Evolutionary conservation across 2,888 invertebrate genomes (phyloP), one percentile per base, ranked within the genome.

Genomic region (Geotrupes spiniger): DNA sequence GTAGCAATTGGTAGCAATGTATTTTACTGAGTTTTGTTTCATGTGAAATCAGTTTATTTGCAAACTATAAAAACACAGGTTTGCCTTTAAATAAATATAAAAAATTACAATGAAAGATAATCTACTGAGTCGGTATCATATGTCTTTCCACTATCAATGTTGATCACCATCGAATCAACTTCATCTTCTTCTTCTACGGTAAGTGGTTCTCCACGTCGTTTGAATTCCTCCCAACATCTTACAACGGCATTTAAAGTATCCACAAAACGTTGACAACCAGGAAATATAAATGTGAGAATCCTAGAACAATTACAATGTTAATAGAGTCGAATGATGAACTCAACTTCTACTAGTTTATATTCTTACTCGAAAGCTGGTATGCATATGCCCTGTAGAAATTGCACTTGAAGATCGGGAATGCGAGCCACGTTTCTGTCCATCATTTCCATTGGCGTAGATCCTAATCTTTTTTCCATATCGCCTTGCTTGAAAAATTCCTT

Each of bases 401-500:
- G 81, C 52, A 91, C 82, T 76, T 92, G 88, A 6, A 92, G 77
- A 47, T 86, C 83, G 0, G 92, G 91, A 54, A 93, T 89, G 58
- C 83, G 83, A 21, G 89, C 90, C 64, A 83, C 83, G 56, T 90
- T 87, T 11, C 88, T 75, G 67, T 92, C 90, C 88, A 90, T 89
- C 82, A 87, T 88, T 62, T 80, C 79, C 28, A 78, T 70, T 0
- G 91, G 89, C 21, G 79, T 74, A 21, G 80, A 81, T 0, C 91
- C 91, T 74, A 87, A 82, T 46, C 84, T 81, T 70, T 87, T 88
- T 71, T 92, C 92, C 61, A 85, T 73, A 66, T 92, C 92, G 2
- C 92, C 91, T 77, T 92, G 90, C 37, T 82, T 82, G 76, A 92
- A 92, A 73, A 92, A 93, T 74, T 93, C 93, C 40, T 84, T 80